Evolutionary conservation across 1,140 invertebrate genomes (phyloP), one percentile per base, ranked within the genome.

Genomic region (Drosophila cardini): DNA sequence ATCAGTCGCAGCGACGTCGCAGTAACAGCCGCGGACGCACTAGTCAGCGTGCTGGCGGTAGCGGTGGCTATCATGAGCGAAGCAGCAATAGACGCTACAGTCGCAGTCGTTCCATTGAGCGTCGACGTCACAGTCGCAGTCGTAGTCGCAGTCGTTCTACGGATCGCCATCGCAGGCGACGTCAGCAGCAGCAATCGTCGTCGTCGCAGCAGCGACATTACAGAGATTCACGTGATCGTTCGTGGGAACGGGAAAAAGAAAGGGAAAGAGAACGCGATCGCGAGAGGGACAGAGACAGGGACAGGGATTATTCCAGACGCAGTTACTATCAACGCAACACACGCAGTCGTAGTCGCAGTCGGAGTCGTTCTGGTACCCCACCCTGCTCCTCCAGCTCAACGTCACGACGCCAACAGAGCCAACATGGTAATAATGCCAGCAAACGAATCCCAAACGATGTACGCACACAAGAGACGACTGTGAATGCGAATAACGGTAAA

Each of bases 121-220:
- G 61, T 50, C 73, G 84, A 7, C 86, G 81, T 13, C 77, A 82
- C 57, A 75, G 32, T 52, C 75, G 30, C 60, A 62, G 26, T 50
- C 76, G 45, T 10, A 65, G 62, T 21, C 77, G 69, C n/a, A 72
- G 30, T 16, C 61, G 58, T 42, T 46, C 48, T 2, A 13, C 9
- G n/a, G 48, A 55, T 2, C 40, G 40, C 7, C 30, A 82, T 11
- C 78, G 78, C 13, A 50, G 55, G 2, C 67, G 71, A 16, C 32
- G 42, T 15, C 32, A 67, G 30, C 46, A 55, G n/a, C 45, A 43
- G 26, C 71, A 56, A 38, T 38, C 36, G 36, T 38, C 8, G 21
- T 7, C 45, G 18, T 10, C 21, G 3, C 73, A 64, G 11, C 61
- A 43, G 8, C 78, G 67, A 11, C 70, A 76, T 32, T 73, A 71